These are phyloP conservation scores for Linnaemya vulpina DNA, from an alignment of 2,888 invertebrate species.

Conservation along the genomic window DNA sequence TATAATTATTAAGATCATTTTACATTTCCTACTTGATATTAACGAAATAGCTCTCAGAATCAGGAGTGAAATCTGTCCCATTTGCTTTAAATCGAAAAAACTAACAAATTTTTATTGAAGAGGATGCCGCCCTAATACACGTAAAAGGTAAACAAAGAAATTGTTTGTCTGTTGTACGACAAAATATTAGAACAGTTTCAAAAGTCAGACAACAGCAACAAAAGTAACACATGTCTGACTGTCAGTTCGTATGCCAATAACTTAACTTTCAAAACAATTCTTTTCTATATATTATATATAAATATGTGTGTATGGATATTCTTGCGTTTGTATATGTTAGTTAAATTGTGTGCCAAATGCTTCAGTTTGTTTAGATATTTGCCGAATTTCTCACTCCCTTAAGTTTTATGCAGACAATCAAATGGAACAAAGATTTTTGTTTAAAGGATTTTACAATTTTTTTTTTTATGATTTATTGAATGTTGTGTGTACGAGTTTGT, in stretches of 20 bases:
- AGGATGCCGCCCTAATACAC: neutral
- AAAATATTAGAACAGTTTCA: slow-evolving; percentile 40
- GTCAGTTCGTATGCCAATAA: slow-evolving; percentile 67
- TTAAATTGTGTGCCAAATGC: no score
- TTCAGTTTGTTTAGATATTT: neutral
- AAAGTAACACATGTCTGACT: slow-evolving; percentile 61
- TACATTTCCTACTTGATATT: no score
- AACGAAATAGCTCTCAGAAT: no score
- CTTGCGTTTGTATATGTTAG: neutral
- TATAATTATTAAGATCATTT: no score
- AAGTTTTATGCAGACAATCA: slow-evolving; percentile 57
- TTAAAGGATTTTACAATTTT: slow-evolving; percentile 51
- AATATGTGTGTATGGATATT: neutral
- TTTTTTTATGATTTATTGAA: slow-evolving; percentile 63
- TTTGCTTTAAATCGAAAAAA: no score
- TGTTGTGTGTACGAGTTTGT: slow-evolving; percentile 20
- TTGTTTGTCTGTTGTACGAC: slow-evolving; percentile 36
- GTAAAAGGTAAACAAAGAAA: slow-evolving; percentile 6
- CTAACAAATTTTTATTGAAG: no score
- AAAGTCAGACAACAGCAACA: slow-evolving; percentile 31
- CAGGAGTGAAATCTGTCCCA: no score
- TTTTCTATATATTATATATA: slow-evolving; percentile 7
- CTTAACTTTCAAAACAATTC: slow-evolving; percentile 44
- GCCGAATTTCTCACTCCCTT: slow-evolving; percentile 11
- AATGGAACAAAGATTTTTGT: slow-evolving; percentile 54